Conservation (phyloP, 2,113 vertebrate species). For the Accipiter cooperii region DNA sequence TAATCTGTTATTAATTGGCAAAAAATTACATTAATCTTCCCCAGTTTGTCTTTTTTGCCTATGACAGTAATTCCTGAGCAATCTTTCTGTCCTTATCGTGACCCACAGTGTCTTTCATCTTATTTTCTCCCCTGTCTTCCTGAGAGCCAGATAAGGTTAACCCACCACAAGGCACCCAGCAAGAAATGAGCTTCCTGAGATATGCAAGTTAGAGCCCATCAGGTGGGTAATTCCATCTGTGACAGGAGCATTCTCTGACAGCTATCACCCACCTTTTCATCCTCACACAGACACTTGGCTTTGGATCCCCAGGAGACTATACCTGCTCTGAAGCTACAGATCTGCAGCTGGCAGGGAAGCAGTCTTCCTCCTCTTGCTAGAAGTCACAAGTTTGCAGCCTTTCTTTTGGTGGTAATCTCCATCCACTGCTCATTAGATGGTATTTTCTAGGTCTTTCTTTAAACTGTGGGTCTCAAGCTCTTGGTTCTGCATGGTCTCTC, state of each 20-base stretch:
- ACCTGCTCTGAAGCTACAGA: not conserved
- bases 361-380: not conserved
- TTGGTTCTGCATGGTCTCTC: not conserved
- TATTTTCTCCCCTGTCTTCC: not conserved
- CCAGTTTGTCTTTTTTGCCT: not conserved
- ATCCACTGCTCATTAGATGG: not conserved
- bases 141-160: not conserved
- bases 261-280: not conserved
- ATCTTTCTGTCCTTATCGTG: not conserved
- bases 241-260: not conserved
- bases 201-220: not conserved
- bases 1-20: not conserved
- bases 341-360: not conserved
- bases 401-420: not conserved
- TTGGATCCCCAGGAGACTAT: not conserved
- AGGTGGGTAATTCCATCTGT: not conserved
- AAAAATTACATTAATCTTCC: not conserved
- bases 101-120: not conserved
- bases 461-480: not conserved
- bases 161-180: not conserved
- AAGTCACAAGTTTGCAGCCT: not conserved
- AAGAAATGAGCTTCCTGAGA: not conserved
- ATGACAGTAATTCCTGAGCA: not conserved
- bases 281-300: no score
- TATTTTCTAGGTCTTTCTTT: not conserved